Base-by-base conservation (phyloP, 2,888 invertebrate genomes). In the Branchipolynoe longqiensis region DNA sequence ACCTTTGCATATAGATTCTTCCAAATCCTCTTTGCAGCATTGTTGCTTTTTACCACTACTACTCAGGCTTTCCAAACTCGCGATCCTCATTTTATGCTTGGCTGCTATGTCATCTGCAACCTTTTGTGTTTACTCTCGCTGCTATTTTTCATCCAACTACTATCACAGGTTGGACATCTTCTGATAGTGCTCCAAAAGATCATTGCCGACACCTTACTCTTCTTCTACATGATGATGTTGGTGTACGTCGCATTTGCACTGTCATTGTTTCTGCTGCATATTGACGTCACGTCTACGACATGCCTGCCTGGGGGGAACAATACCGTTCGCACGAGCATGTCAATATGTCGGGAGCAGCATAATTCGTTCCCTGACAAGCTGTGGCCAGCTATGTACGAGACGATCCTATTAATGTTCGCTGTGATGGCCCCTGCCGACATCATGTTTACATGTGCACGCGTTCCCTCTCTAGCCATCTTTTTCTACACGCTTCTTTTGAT, bases 371-470 rank as follows among this genome's bases (percentile, higher is more conserved):
- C 62, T 25, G 31, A 40, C 12, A 31, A 28, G 28, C 28, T 78
- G 12, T 41, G 2, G 31, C 4, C 41, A 8, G 78, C 54, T 31
- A 25, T 82, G 22, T 82, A 82, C 22, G 82, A 82, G 31, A 82
- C 82, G 6, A 0, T 59, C 18, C 62, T 82, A 2, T 22, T 82
- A 22, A 82, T 82, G 82, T 82, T 82, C 25, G 59, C 14, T 18
- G 59, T 82, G 3, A 82, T 82, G 82, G 82, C 82, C 18, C 82
- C 82, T 4, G 25, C 40, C 12, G 82, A 82, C 33, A 58, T 82
- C 40, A 14, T 38, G 41, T 82, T 82, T n/a, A 58, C 6, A 6
- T 59, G 62, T 25, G n/a, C 82, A 25, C 59, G 41, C 82, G 31
- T 82, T 6, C 82, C 82, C 4, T 31, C 1, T 14, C 33, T 82